Evolutionary conservation across 2,888 invertebrate species (phyloP), one percentile per base, ranked within the genome.

Genomic region (Lissocephala sabroskyi): DNA sequence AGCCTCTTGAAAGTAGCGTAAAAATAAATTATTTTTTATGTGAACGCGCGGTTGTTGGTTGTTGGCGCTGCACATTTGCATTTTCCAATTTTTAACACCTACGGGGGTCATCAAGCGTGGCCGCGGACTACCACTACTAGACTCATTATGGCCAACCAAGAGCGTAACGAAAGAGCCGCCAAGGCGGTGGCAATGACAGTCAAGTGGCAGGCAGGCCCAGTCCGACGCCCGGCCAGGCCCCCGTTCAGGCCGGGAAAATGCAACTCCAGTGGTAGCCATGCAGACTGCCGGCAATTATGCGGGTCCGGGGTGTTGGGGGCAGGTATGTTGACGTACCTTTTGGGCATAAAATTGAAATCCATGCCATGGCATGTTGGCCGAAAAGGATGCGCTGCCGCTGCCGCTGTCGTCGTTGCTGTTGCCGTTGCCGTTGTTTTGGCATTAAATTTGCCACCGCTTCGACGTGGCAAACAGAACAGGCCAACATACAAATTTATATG

Each of bases 81-180:
- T 82, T 81, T 81, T 75, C 79, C 77, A 79, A 83, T 81, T 80
- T 79, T 79, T 74, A 81, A 77, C 82, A 78, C 82, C 82, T 80
- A 66, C 67, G 71, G 83, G 80, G 79, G 71, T 79, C 79, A 80
- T 79, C 81, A 75, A 73, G 62, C 62, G 53, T 56, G 52, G 19
- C 14, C 30, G 18, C 42, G 19, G 29, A 36, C 11, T 6, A 6
- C n/a, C 17, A 18, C 35, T 3, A 17, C 26, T 45, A 9, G 10
- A 5, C 9, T 6, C 53, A 19, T 35, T 14, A 26, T 3, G 2
- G 7, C 19, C 14, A 35, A 41, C 16, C 46, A 28, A 18, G n/a
- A 36, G 41, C 41, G 28, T 7, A 14, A 14, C 17, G 14, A 35
- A 35, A 17, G 17, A 35, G 35, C 3, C 3, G 35, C 35, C 3